These are phyloP conservation scores for Aphyosemion australe DNA, from an alignment of 2,113 vertebrate species.

Conservation along the genomic window DNA sequence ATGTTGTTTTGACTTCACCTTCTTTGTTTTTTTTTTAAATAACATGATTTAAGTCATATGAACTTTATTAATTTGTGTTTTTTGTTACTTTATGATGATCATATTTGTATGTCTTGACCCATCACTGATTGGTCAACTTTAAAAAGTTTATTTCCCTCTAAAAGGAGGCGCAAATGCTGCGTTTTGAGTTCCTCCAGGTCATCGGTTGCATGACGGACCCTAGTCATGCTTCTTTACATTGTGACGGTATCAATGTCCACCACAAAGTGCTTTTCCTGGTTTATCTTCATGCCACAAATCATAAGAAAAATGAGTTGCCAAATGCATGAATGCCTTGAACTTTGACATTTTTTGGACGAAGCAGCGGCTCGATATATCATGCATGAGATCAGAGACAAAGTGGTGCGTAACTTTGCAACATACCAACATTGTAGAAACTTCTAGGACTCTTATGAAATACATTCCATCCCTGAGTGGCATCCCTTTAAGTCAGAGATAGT, in stretches of 20 bases:
- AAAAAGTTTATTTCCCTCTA: slow-evolving; percentile 42
- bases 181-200: slow-evolving; percentile 49
- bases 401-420: slow-evolving; percentile 74
- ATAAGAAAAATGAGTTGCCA: slow-evolving; percentile 80
- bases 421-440: slow-evolving; percentile 66
- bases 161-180: slow-evolving; percentile 50
- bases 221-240: slow-evolving; percentile 64
- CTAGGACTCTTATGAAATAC: slow-evolving; percentile 65
- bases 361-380: slow-evolving; percentile 69
- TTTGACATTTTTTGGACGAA: slow-evolving; percentile 73
- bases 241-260: slow-evolving; percentile 71
- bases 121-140: slow-evolving; percentile 36
- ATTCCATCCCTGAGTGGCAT: slow-evolving; percentile 78
- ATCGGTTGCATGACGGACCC: slow-evolving; percentile 57
- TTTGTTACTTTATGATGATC: slow-evolving; percentile 47
- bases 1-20: slow-evolving; percentile 51
- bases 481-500: slow-evolving; percentile 69
- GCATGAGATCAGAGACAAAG: slow-evolving; percentile 81
- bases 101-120: slow-evolving; percentile 51
- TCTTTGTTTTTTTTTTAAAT: slow-evolving; percentile 65
- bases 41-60: slow-evolving; percentile 74
- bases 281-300: slow-evolving; percentile 70
- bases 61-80: slow-evolving; percentile 77
- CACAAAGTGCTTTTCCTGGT: slow-evolving; percentile 80
- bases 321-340: slow-evolving; percentile 94